phyloP scores from a whole-genome alignment of 2,888 invertebrate genomes.

The Ethmia dodecea region DNA sequence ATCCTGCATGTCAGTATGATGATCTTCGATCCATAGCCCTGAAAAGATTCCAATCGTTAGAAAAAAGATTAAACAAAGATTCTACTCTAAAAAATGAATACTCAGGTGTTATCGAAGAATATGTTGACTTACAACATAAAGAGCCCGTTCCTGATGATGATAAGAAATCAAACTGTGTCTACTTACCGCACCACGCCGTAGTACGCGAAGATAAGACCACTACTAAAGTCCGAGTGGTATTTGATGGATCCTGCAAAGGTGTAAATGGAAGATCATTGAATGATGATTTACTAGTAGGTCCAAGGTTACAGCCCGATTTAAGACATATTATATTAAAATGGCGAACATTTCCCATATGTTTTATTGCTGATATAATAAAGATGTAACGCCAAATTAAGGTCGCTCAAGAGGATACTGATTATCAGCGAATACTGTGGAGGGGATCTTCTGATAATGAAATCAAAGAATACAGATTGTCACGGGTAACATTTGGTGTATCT shows the following conservation, averaged over 20 bases:
- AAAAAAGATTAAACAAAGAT: conserved; percentile 3
- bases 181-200: conserved; percentile 23
- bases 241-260: conserved; percentile 14
- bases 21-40: conserved; percentile 3
- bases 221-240: conserved; percentile 20
- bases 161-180: conserved; percentile 2
- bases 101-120: conserved; percentile 12
- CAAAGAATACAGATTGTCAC: conserved; percentile 16
- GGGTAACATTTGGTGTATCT: conserved; percentile 18
- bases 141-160: conserved; percentile 2
- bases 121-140: conserved; percentile 15
- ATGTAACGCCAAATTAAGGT: conserved; percentile 26
- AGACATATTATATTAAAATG: conserved; percentile 19
- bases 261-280: conserved; percentile 12
- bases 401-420: conserved; percentile 15
- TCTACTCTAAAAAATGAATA: conserved; percentile 10
- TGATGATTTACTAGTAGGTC: conserved; percentile 12
- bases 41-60: conserved; percentile 5
- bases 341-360: conserved; percentile 15
- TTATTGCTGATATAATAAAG: conserved; percentile 23
- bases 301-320: conserved; percentile 18
- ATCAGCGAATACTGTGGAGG: conserved; percentile 17
- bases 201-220: conserved; percentile 16
- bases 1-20: conserved; percentile 1
- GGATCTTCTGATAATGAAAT: conserved; percentile 5